Evolutionary conservation across 2,888 invertebrate species (phyloP).

Genomic region (Octodonta nipae): DNA sequence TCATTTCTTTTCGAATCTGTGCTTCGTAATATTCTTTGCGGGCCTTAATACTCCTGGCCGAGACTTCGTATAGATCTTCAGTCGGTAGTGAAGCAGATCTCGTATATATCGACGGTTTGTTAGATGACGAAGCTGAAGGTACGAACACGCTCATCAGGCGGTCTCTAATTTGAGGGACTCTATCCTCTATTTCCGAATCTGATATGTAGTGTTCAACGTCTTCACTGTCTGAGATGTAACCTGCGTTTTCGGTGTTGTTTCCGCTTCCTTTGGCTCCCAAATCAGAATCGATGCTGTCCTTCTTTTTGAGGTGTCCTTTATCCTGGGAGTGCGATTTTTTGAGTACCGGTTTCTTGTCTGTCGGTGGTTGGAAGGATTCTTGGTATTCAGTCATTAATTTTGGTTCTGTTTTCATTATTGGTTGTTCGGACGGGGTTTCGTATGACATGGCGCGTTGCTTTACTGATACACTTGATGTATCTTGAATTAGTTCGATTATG

Average conservation of each 20-base stretch:
- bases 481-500: too few species aligned
- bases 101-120: slow-evolving; percentile 34
- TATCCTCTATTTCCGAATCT: slow-evolving; percentile 35
- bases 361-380: slow-evolving; percentile 29
- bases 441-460: slow-evolving; percentile 16
- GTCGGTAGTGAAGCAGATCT: slow-evolving; percentile 39
- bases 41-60: slow-evolving; percentile 41
- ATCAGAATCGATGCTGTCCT: slow-evolving; percentile 34
- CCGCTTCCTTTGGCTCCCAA: slow-evolving; percentile 23
- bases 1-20: slow-evolving; percentile 46
- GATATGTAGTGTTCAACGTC: slow-evolving; percentile 35
- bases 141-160: slow-evolving; percentile 35
- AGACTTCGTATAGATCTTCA: slow-evolving; percentile 39
- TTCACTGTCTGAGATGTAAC: slow-evolving; percentile 35
- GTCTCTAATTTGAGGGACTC: slow-evolving; percentile 34
- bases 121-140: slow-evolving; percentile 24
- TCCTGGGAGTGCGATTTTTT: slow-evolving; percentile 9
- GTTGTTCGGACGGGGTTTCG: slow-evolving; percentile 17
- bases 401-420: slow-evolving; percentile 14
- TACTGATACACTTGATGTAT: slow-evolving; percentile 10
- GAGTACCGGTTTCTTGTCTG: slow-evolving; percentile 15
- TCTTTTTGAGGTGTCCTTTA: slow-evolving; percentile 12
- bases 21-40: slow-evolving; percentile 47
- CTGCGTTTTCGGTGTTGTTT: slow-evolving; percentile 29
- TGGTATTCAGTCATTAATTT: slow-evolving; percentile 30